Base-by-base conservation (phyloP, 2,888 invertebrate genomes). In the Clitarchus hookeri region DNA sequence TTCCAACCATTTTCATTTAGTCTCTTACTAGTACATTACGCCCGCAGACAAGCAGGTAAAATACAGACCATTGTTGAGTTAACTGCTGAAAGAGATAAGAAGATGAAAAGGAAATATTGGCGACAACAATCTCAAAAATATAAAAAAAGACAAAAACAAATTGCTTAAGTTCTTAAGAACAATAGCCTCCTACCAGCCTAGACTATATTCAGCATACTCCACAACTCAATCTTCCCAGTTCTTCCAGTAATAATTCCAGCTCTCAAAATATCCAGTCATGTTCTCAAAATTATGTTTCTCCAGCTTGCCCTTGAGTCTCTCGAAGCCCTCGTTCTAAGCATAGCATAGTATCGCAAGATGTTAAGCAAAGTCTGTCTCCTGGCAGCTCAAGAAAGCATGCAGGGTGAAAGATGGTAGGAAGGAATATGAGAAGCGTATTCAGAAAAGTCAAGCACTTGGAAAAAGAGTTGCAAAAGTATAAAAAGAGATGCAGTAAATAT, bases 301-400 rank as follows among this genome's bases (percentile, higher is more conserved):
- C 78, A 78, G 78, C 8, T 16, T 16, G 78, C 78, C 26, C 78
- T 78, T 16, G 8, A 16, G 78, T 78, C 78, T 78, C 23, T 53
- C 25, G 78, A 79, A 86, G 85, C 79, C 85, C 84, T 85, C 54
- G 12, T 85, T 83, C 78, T 83, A 36, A 83, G 11, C 44, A 83
- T 6, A 83, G 36, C 12, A 83, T 44, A 44, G 6, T 44, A 12
- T 13, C 44, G 19, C 83, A 83, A 44, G 83, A 83, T 23, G 83
- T 83, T 12, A 12, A 8, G 19, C 44, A 83, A 83, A 44, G 78
- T 78, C 78, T 11, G 9, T 8, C 9, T 78, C 13, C 78, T 11
- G 78, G 78, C 78, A 25, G 26, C 9, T 78, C 78, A 78, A 78
- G 78, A 78, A 78, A 78, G 78, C 78, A 78, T 78, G 78, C 78